Evolutionary conservation across 2,888 invertebrate genomes (phyloP), one percentile per base, ranked within the genome.

Genomic region (Hecatera dysodea): DNA sequence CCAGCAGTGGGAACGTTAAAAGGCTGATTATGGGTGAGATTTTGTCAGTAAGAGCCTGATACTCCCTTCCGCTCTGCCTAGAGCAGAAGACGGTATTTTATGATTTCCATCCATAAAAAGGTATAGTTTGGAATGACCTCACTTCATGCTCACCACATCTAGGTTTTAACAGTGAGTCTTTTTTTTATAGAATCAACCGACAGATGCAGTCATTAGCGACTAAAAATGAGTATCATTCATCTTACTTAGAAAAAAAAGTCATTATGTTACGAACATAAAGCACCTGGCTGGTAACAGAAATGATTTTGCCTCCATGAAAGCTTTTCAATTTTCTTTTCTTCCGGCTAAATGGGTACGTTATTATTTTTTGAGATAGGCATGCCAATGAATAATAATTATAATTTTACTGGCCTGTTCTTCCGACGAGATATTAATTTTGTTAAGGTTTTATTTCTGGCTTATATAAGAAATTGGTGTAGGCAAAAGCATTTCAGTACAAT

Each of bases 311-410:
- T 39, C 74, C 62, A 72, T 80, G 78, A 77, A 65, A 36, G 67
- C 29, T 72, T 72, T 80, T 55, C 52, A 73, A 77, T 74, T 77
- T 77, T 73, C 59, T 50, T 72, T 69, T 70, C 33, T 69, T 66
- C 61, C 63, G 63, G 63, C 60, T 63, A 78, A 79, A 80, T 67
- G 65, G 70, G 52, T 22, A 11, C 59, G 27, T 55, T 68, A 72
- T 65, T 57, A 67, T 63, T 68, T 72, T 67, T 60, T 17, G 39
- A 53, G 57, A 50, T 60, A 67, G 60, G 48, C 64, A 59, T 56
- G 74, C 46, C 46, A n/a, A 59, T 72, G 67, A 79, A 75, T 72
- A 72, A 75, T 72, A 67, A 70, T 80, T 69, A 60, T 66, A 33
- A 69, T 59, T 75, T 55, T 39, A 48, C 22, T 59, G 42, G 12